phyloP scores from a whole-genome alignment of 2,797 vertebrate genomes.

The Poeciliopsis turneri region DNA sequence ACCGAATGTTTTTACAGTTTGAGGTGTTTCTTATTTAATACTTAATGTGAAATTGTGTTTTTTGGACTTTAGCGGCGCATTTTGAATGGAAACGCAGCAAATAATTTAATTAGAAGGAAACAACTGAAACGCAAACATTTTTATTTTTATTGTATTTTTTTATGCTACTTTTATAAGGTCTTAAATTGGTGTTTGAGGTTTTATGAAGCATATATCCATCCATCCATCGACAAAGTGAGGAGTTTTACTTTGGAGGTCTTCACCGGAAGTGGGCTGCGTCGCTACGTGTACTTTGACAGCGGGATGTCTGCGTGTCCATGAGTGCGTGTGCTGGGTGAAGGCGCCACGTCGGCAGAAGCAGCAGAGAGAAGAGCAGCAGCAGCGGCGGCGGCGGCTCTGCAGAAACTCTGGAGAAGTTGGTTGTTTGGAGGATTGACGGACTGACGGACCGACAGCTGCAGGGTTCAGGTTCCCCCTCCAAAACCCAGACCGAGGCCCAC shows the following conservation, averaged over 20 bases:
- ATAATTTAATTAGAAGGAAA: too few relatives aligned
- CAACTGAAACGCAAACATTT: too few relatives aligned
- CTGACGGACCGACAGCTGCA: neutral
- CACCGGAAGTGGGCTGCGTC: conserved; percentile 15
- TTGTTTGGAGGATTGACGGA: conserved; percentile 13
- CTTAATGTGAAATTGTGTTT: too few relatives aligned
- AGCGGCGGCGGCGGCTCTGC: neutral
- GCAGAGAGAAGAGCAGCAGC: conserved; percentile 26
- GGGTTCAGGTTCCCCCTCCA: conserved; percentile 10
- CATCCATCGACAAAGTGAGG: too few relatives aligned
- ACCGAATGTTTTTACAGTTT: too few relatives aligned
- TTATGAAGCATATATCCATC: too few relatives aligned
- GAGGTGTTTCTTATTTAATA: too few relatives aligned
- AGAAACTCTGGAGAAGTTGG: conserved; percentile 31
- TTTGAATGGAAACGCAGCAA: too few relatives aligned
- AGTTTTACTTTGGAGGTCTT: conserved; percentile 35
- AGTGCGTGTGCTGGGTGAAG: conserved; percentile 22
- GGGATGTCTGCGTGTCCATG: conserved; percentile 4
- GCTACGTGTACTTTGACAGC: neutral
- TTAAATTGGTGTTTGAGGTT: too few relatives aligned
- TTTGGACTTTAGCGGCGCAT: too few relatives aligned
- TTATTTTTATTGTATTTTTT: too few relatives aligned
- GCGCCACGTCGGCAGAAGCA: conserved; percentile 82
- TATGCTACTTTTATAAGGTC: too few relatives aligned
- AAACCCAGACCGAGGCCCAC: conserved; percentile 4